phyloP scores from a whole-genome alignment of 2,113 vertebrate species.

The Gymnogyps californianus region DNA sequence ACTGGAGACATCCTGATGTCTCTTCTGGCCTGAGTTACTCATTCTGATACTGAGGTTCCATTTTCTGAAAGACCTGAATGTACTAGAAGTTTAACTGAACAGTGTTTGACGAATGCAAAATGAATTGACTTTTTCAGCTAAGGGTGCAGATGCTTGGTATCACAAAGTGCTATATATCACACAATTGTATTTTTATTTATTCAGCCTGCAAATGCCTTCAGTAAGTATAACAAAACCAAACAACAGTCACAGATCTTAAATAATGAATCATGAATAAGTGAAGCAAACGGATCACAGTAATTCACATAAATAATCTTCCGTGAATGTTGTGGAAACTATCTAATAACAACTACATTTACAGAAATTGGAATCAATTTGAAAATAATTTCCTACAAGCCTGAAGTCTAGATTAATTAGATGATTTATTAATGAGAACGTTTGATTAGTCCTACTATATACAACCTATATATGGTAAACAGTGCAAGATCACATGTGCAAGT shows the following conservation, averaged over 20 bases:
- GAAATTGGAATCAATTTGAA: not conserved
- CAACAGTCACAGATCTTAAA: not conserved
- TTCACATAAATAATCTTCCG: not conserved
- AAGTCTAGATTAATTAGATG: not conserved
- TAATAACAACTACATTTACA: not conserved
- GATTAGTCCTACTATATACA: not conserved
- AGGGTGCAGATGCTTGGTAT: not conserved
- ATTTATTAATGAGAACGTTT: not conserved
- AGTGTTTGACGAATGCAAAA: not conserved
- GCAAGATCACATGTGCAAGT: not conserved
- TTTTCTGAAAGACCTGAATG: not conserved
- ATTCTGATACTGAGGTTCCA: not conserved
- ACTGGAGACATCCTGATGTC: not conserved
- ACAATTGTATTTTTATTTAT: not conserved
- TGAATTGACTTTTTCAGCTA: not conserved
- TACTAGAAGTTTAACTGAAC: not conserved
- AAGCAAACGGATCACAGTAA: not conserved
- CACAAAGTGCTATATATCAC: not conserved
- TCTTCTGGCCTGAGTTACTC: fast-evolving
- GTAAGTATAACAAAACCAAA: not conserved
- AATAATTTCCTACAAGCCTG: not conserved
- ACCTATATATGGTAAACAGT: not conserved
- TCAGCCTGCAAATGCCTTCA: not conserved
- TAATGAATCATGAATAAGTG: not conserved
- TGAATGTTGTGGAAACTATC: not conserved